Evolutionary conservation across 2,888 invertebrate genomes (phyloP).

Genomic region (Agrotis segetum): DNA sequence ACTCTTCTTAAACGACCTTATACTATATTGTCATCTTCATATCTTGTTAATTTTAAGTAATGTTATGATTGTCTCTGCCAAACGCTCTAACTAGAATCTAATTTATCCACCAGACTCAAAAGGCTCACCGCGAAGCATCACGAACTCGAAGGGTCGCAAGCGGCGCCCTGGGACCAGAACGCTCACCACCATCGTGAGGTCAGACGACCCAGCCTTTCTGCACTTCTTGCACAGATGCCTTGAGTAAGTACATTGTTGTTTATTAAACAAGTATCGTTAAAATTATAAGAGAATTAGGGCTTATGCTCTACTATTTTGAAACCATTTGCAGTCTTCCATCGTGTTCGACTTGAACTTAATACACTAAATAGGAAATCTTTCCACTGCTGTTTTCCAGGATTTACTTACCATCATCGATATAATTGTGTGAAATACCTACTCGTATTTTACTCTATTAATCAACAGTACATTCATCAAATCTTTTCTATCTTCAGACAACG

Average conservation of each 20-base stretch:
- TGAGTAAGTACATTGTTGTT: constrained; percentile 92
- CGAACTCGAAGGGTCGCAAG: constrained; percentile 98
- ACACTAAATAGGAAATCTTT: no score
- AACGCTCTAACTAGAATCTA: neutral
- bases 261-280: no score
- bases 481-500: no score
- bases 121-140: constrained; percentile 97
- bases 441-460: no score
- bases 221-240: constrained; percentile 97
- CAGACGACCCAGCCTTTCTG: constrained; percentile 96
- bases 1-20: neutral
- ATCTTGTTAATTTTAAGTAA: neutral
- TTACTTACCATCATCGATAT: no score
- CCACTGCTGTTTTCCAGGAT: no score
- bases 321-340: neutral
- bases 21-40: neutral
- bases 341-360: neutral
- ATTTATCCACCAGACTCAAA: constrained; percentile 93
- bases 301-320: neutral
- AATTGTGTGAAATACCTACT: no score
- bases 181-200: constrained; percentile 95
- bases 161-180: constrained; percentile 96
- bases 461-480: no score
- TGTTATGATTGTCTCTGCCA: neutral
- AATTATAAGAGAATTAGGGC: no score